Percentiles rank a stretch among this genome's conserved stretches.
phyloP scores from a whole-genome alignment of 2,113 vertebrate species.

The Myotis davidii region DNA sequence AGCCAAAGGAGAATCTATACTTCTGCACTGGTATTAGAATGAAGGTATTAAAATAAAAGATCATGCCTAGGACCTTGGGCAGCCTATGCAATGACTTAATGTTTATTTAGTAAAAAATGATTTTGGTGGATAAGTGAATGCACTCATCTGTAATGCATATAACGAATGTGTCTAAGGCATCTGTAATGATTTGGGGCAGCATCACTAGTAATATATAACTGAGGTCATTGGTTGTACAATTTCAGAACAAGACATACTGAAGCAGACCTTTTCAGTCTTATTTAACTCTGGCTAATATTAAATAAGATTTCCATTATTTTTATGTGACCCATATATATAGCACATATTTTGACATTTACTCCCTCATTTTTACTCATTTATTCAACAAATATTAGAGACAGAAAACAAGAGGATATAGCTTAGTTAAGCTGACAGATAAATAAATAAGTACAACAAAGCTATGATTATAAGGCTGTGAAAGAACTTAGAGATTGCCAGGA shows the following conservation, averaged over 20 bases:
- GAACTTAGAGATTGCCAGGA: neutral
- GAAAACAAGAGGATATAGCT: neutral
- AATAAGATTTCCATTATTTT: conserved; percentile 30
- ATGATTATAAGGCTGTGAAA: neutral
- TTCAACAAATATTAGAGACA: neutral
- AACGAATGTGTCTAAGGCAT: neutral
- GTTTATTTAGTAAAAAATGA: conserved; percentile 18
- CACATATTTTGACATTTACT: neutral
- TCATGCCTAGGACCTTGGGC: neutral
- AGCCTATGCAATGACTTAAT: neutral
- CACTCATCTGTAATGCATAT: neutral
- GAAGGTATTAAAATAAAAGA: neutral
- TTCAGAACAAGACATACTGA: neutral
- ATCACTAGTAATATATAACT: neutral
- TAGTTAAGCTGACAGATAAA: neutral
- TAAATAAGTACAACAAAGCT: neutral
- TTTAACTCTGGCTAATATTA: neutral
- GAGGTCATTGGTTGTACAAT: neutral
- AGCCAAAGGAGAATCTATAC: conserved; percentile 27
- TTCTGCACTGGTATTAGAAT: neutral
- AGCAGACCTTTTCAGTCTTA: neutral
- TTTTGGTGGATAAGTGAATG: conserved; percentile 8
- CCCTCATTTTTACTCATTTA: conserved; percentile 20
- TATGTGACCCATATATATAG: neutral
- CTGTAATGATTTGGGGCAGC: neutral